Conservation (phyloP, 2,888 invertebrate genomes). For the Steromphala cineraria region DNA sequence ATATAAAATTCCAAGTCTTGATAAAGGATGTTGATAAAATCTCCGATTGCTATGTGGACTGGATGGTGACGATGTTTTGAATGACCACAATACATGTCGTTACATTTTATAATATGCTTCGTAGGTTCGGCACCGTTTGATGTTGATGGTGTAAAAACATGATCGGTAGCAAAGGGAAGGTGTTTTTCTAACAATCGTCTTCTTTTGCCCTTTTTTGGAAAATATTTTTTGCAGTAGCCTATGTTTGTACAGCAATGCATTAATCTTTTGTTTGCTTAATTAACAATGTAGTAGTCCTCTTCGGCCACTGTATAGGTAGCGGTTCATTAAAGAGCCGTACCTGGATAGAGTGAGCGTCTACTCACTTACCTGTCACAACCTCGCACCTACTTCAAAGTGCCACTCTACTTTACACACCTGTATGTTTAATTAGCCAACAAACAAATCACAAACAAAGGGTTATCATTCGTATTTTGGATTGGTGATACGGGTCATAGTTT, state of each 20-base stretch:
- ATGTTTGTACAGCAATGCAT: not conserved
- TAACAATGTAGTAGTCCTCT: not conserved
- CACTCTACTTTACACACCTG: not conserved
- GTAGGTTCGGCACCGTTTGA: no score
- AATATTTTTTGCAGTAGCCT: no score
- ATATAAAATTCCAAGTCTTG: no score
- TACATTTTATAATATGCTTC: no score
- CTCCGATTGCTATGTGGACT: no score
- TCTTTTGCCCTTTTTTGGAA: no score
- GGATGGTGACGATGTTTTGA: no score
- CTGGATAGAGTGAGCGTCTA: not conserved
- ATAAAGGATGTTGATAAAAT: no score
- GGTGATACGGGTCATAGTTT: no score
- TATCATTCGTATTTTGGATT: no score
- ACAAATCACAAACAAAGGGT: not conserved
- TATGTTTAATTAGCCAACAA: not conserved
- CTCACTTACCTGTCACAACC: conserved; percentile 2
- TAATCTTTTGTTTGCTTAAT: not conserved
- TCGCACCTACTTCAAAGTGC: not conserved
- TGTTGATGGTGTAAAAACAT: not conserved
- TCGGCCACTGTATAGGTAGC: not conserved
- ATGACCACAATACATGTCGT: no score
- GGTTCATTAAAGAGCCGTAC: not conserved
- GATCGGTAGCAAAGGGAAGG: not conserved
- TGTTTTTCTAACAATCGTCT: no score